A percentile compares a stretch with the other conserved stretches of the same genome.
phyloP scores from a whole-genome alignment of 2,888 invertebrate genomes.

The Urechis unicinctus region DNA sequence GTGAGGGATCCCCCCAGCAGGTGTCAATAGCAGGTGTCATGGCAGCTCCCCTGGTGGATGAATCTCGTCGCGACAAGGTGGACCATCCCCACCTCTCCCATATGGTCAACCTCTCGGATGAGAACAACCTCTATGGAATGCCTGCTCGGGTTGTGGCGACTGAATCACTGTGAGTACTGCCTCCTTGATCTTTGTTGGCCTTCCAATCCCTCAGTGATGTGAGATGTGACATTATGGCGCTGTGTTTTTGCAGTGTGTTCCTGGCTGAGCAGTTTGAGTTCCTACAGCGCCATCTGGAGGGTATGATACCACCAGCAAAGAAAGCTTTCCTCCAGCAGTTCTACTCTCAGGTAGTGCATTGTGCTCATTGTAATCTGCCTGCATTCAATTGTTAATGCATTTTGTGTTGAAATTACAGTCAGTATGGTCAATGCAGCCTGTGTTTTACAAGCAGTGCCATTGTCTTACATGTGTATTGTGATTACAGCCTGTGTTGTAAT shows the following conservation, averaged over 20 bases:
- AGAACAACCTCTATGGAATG: slow-evolving; percentile 74
- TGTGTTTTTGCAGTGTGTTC: slow-evolving; percentile 59
- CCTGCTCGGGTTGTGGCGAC: slow-evolving; percentile 82
- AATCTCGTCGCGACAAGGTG: slow-evolving; percentile 41
- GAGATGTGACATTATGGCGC: neutral
- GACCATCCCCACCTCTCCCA: slow-evolving; percentile 59
- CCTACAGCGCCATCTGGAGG: slow-evolving; percentile 77
- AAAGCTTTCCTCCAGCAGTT: slow-evolving; percentile 56
- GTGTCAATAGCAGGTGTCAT: too few relatives aligned
- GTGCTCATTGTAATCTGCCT: too few relatives aligned
- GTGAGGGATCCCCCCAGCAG: slow-evolving; percentile 1
- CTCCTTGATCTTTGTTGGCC: too few relatives aligned
- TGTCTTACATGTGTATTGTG: too few relatives aligned
- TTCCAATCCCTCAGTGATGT: neutral
- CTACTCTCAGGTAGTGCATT: slow-evolving; percentile 52
- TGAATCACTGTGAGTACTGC: slow-evolving; percentile 68
- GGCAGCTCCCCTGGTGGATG: slow-evolving; percentile 3
- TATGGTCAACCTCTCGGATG: slow-evolving; percentile 61
- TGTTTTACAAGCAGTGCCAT: too few relatives aligned
- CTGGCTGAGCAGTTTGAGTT: slow-evolving; percentile 80
- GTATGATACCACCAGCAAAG: slow-evolving; percentile 64
- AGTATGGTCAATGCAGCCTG: too few relatives aligned
- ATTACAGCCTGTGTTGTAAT: too few relatives aligned
- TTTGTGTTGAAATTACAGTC: too few relatives aligned
- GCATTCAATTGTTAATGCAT: too few relatives aligned